Conservation (phyloP, 2,797 vertebrate species). For the Cyprinodon diabolis region DNA sequence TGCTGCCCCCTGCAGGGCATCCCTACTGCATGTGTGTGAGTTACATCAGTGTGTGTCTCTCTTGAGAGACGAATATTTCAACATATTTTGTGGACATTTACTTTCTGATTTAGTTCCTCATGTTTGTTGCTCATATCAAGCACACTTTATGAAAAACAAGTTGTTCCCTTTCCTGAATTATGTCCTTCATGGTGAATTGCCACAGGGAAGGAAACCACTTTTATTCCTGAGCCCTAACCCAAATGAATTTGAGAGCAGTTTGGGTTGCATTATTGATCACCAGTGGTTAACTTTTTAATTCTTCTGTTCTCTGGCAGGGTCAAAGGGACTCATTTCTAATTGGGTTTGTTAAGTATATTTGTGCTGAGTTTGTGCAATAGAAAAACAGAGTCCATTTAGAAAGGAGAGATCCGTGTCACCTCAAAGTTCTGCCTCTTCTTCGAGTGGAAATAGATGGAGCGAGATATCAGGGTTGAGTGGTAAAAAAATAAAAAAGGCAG, state of each 20-base stretch:
- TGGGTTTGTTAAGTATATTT: conserved; percentile 39
- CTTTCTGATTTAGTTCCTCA: conserved; percentile 23
- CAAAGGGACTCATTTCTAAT: conserved; percentile 46
- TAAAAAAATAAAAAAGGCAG: conserved; percentile 40
- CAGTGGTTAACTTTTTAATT: conserved; percentile 43
- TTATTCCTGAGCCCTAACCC: conserved; percentile 18
- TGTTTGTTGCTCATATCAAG: conserved; percentile 15
- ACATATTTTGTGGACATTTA: conserved; percentile 38
- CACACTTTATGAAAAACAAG: conserved; percentile 7
- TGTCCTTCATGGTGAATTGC: conserved; percentile 38
- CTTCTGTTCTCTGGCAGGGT: conserved; percentile 13
- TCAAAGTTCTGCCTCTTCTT: conserved; percentile 57
- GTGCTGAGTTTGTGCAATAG: conserved; percentile 39
- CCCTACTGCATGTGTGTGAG: conserved; percentile 6
- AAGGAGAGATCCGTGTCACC: conserved; percentile 36
- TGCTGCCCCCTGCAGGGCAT: conserved; percentile 81
- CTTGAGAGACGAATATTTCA: conserved; percentile 34
- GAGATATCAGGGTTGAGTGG: conserved; percentile 54
- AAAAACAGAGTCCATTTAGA: conserved; percentile 23
- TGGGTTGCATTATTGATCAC: conserved; percentile 68
- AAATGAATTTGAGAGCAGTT: conserved; percentile 51
- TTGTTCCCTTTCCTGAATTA: conserved; percentile 19
- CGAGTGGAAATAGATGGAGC: conserved; percentile 50
- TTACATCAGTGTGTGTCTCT: conserved; percentile 6
- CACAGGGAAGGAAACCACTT: conserved; percentile 41